A percentile compares a stretch with the other conserved stretches of the same genome.
These are phyloP conservation scores for Cotesia vestalis DNA, from an alignment of 1,140 invertebrate genomes.

Conservation along the genomic window DNA sequence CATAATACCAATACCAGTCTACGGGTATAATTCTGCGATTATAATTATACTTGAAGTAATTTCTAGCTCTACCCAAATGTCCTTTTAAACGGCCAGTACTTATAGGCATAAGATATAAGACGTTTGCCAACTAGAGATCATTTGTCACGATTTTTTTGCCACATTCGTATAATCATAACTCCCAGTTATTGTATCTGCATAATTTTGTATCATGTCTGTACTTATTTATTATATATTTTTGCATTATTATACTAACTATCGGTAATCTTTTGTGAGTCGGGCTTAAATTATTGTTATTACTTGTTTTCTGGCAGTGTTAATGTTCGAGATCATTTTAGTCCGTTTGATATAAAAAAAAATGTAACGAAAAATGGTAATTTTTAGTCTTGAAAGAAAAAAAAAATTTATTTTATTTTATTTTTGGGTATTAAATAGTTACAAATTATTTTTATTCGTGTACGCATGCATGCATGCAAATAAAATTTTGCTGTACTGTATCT, in stretches of 20 bases:
- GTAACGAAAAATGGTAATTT: too few relatives aligned
- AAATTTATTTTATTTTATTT: too few relatives aligned
- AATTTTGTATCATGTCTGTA: conserved; percentile 25
- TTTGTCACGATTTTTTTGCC: conserved; percentile 21
- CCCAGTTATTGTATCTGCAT: conserved; percentile 20
- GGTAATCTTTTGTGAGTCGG: neutral
- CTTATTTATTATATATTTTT: neutral
- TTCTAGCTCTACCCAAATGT: conserved; percentile 35
- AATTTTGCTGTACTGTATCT: too few relatives aligned
- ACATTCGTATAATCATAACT: neutral
- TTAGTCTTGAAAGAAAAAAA: too few relatives aligned
- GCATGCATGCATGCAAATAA: too few relatives aligned
- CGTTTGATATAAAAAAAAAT: too few relatives aligned
- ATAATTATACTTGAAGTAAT: conserved; percentile 28
- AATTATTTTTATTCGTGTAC: too few relatives aligned
- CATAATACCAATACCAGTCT: neutral
- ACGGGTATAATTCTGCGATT: conserved; percentile 28
- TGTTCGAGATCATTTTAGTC: neutral
- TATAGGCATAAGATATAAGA: conserved; percentile 2
- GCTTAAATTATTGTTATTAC: neutral
- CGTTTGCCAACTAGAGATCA: conserved; percentile 19
- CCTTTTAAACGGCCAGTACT: conserved; percentile 36
- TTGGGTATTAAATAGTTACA: too few relatives aligned
- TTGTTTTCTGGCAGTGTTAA: neutral
- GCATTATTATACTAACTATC: conserved; percentile 1